Evolutionary conservation across 1,140 invertebrate species (phyloP).

Genomic region (Semibalanus balanoides): DNA sequence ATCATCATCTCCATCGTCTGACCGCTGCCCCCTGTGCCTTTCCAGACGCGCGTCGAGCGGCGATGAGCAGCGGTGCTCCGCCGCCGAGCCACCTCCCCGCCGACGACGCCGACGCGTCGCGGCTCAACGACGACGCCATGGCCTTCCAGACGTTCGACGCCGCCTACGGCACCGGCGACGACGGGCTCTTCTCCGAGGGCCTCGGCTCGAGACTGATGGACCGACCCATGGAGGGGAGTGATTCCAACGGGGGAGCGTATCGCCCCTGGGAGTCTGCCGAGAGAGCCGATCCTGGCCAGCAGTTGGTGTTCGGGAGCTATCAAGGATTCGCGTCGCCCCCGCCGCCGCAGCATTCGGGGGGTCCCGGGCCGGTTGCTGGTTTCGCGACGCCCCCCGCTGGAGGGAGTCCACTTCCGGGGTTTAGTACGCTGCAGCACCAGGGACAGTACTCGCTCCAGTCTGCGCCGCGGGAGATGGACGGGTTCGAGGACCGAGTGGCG

Average conservation of each 20-base stretch:
- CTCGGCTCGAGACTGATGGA: not conserved
- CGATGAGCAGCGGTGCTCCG: slow-evolving; percentile 1
- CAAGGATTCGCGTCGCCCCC: not conserved
- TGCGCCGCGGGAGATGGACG: not conserved
- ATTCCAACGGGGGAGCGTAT: not conserved
- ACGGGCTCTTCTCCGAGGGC: not conserved
- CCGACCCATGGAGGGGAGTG: not conserved
- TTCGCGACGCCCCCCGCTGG: not conserved
- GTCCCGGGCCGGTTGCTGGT: not conserved
- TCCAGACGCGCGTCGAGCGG: slow-evolving; percentile 4
- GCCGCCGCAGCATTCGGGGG: not conserved
- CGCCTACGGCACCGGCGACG: not conserved
- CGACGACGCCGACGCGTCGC: no score
- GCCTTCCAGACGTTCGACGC: not conserved
- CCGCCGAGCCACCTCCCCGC: not conserved
- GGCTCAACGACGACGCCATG: no score
- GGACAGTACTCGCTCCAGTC: not conserved
- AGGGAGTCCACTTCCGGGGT: not conserved
- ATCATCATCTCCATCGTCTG: slow-evolving; percentile 9
- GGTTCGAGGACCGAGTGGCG: not conserved
- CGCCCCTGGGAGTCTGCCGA: not conserved
- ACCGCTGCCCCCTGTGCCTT: not conserved
- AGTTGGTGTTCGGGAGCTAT: no score
- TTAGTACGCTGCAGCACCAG: not conserved
- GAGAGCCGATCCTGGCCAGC: not conserved